Evolutionary conservation across 2,113 vertebrate genomes (phyloP).

Genomic region (Oophaga pumilio): DNA sequence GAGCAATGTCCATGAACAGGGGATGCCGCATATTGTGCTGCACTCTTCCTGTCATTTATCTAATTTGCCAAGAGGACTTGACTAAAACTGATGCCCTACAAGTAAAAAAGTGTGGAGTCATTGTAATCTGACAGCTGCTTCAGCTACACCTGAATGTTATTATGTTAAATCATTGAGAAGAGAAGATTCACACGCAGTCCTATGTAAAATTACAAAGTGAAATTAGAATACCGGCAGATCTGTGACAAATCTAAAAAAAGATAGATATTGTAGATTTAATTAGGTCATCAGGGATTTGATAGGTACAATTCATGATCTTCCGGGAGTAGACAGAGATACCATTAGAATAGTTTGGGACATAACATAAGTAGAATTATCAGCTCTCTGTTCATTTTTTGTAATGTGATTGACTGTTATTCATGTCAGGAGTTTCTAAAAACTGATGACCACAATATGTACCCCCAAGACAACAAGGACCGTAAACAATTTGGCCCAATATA

Average conservation of each 20-base stretch:
- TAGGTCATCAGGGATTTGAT: background rate
- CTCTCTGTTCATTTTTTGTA: background rate
- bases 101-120: background rate
- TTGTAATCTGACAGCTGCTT: constrained; percentile 8
- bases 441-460: background rate
- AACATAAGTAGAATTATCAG: background rate
- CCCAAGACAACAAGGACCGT: background rate
- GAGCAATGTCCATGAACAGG: background rate
- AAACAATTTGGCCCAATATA: background rate
- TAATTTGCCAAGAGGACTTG: background rate
- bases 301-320: background rate
- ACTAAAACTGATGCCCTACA: background rate
- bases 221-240: background rate
- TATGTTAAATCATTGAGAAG: background rate
- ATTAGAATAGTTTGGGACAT: background rate
- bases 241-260: background rate
- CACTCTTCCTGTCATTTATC: background rate
- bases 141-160: too few relatives aligned
- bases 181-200: background rate
- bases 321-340: background rate
- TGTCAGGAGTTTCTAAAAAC: background rate
- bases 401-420: background rate
- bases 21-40: background rate
- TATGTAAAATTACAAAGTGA: background rate
- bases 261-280: background rate